Evolutionary conservation across 2,888 invertebrate species (phyloP).

Genomic region (Phytoseiulus persimilis): DNA sequence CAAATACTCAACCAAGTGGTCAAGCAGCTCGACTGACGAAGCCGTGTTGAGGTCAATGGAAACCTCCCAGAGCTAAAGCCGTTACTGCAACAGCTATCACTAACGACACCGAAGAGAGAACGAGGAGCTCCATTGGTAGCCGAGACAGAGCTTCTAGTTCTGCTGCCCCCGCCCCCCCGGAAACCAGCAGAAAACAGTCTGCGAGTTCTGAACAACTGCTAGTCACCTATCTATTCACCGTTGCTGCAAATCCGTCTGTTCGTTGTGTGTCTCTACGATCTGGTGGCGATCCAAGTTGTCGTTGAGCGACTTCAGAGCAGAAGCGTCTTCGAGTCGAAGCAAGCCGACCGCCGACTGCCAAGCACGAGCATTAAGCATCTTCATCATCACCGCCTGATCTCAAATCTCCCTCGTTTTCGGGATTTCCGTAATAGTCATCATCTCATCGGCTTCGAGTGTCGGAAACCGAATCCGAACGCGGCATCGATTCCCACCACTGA

Average conservation of each 20-base stretch:
- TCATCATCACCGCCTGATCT: neutral
- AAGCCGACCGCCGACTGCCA: neutral
- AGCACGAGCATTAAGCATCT: neutral
- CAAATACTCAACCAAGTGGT: neutral
- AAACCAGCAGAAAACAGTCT: neutral
- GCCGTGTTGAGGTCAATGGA: neutral
- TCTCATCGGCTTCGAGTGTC: neutral
- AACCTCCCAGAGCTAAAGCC: neutral
- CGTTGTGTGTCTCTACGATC: conserved; percentile 5
- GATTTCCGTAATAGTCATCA: neutral
- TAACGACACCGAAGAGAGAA: neutral
- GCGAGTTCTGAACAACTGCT: neutral
- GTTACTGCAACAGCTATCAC: neutral
- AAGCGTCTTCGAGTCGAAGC: neutral
- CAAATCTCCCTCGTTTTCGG: neutral
- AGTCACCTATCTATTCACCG: neutral
- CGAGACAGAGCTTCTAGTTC: neutral
- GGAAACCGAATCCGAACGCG: neutral
- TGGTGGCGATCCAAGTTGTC: conserved; percentile 5
- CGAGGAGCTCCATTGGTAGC: neutral
- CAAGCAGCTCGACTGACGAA: neutral
- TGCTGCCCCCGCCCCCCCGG: neutral
- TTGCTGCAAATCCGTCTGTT: conserved; percentile 5
- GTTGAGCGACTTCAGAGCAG: neutral
- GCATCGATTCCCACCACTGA: too few species aligned